Evolutionary conservation across 2,888 invertebrate species (phyloP), one percentile per base, ranked within the genome.

Genomic region (Acleris sparsana): DNA sequence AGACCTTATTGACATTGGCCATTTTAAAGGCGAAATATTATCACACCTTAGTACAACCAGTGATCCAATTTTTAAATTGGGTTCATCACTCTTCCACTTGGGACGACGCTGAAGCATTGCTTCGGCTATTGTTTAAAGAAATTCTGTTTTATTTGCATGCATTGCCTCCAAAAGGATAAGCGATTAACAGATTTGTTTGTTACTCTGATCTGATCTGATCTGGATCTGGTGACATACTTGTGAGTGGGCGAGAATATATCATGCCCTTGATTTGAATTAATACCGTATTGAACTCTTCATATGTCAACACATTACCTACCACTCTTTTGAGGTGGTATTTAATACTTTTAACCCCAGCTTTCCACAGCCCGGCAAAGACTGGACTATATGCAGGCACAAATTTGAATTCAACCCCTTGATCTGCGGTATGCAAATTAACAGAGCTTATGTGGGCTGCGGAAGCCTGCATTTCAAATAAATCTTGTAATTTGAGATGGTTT

Each of bases 51-150:
- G 17, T 17, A 69, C 62, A 16, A 65, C 67, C 17, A 67, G 43
- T 11, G 29, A 43, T 22, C 62, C 62, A 39, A 56, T 20, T 11
- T 33, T 51, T 13, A 69, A 18, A 43, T 69, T 69, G 39, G 53
- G 57, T 13, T 20, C 16, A 9, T n/a, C 49, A 4, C 43, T 55
- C n/a, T 58, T 39, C 69, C 69, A 66, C 43, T 69, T 66, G 16
- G 68, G 65, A 0, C 68, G 44, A 25, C 16, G 53, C 51, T 69
- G 66, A 16, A 68, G 57, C 16, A 58, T 29, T 66, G 22, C n/a
- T 53, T 68, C 3, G 48, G 39, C 65, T 63, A 68, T 13, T 46
- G 5, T 56, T 62, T 68, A 60, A 65, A 68, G 63, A 68, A 70
- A 11, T 20, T 16, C 55, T 68, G 61, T 25, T 58, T 56, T 2